Percentiles rank a stretch among this genome's conserved stretches.
These are phyloP conservation scores for Pachyramphus minor DNA, from an alignment of 2,113 vertebrate species.

Conservation along the genomic window DNA sequence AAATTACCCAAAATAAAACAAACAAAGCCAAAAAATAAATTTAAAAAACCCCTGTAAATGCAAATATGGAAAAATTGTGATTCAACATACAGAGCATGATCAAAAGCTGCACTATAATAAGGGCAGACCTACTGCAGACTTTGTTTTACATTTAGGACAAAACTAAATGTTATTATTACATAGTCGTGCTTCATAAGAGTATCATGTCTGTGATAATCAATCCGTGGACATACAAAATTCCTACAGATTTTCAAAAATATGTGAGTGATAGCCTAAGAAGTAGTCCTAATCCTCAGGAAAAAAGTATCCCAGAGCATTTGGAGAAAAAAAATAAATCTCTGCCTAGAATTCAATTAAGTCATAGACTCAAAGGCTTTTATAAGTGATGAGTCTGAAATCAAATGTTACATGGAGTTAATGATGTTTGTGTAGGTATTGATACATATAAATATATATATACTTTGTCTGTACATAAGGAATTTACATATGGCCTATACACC, in stretches of 20 bases:
- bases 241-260: background rate
- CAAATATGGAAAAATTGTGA: background rate
- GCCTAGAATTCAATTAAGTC: background rate
- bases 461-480: too few species aligned
- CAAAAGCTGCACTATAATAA: background rate
- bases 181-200: background rate
- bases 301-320: background rate
- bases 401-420: background rate
- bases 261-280: background rate
- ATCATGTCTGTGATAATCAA: background rate
- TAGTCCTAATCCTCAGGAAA: background rate
- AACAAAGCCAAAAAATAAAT: background rate
- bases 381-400: background rate
- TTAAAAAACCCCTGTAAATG: background rate
- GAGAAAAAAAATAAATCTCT: background rate
- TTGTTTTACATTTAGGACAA: background rate
- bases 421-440: background rate
- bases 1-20: background rate
- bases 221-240: background rate
- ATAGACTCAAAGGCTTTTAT: background rate
- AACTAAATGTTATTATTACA: background rate
- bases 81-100: background rate
- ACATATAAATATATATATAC: too few species aligned
- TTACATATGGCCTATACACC: background rate
- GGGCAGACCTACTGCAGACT: background rate